A percentile compares a stretch with the other conserved stretches of the same genome.
phyloP scores from a whole-genome alignment of 1,140 invertebrate species.

The Drosophila micromelanica region DNA sequence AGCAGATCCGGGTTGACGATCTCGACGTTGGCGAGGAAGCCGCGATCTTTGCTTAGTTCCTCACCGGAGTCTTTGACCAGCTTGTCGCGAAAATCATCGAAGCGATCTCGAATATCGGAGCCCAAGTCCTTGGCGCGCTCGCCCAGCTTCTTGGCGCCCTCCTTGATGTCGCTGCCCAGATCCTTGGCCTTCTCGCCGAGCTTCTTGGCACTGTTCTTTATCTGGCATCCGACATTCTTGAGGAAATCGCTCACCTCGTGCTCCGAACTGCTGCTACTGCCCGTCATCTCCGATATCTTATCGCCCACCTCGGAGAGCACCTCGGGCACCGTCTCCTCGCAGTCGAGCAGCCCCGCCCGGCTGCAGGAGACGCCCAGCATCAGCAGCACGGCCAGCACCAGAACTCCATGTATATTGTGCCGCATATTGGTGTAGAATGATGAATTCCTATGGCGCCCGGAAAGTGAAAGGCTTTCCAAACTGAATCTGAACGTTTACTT shows the following conservation, averaged over 20 bases:
- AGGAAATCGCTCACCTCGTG: conserved; percentile 76
- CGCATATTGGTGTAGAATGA: no score
- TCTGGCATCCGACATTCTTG: conserved; percentile 73
- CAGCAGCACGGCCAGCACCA: conserved; percentile 36
- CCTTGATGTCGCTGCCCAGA: conserved; percentile 63
- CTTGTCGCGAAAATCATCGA: conserved; percentile 74
- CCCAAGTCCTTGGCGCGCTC: conserved; percentile 72
- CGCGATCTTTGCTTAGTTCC: conserved; percentile 60
- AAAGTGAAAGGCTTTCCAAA: conserved; percentile 29
- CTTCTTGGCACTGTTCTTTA: conserved; percentile 72
- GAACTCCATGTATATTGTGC: no score
- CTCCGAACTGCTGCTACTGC: conserved; percentile 56
- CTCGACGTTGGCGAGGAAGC: conserved; percentile 70
- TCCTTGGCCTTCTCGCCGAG: conserved; percentile 66
- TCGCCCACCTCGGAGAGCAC: conserved; percentile 55
- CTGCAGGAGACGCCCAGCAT: conserved; percentile 4
- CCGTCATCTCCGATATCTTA: conserved; percentile 54
- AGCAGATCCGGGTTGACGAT: conserved; percentile 77
- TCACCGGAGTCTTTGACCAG: conserved; percentile 65
- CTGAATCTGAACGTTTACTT: conserved; percentile 50
- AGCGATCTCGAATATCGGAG: conserved; percentile 64
- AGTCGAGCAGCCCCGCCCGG: conserved; percentile 66
- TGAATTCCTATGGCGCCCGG: conserved; percentile 27
- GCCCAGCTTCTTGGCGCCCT: conserved; percentile 71
- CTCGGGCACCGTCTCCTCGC: conserved; percentile 62